phyloP scores from a whole-genome alignment of 2,888 invertebrate species.

The Petrolisthes cinctipes region DNA sequence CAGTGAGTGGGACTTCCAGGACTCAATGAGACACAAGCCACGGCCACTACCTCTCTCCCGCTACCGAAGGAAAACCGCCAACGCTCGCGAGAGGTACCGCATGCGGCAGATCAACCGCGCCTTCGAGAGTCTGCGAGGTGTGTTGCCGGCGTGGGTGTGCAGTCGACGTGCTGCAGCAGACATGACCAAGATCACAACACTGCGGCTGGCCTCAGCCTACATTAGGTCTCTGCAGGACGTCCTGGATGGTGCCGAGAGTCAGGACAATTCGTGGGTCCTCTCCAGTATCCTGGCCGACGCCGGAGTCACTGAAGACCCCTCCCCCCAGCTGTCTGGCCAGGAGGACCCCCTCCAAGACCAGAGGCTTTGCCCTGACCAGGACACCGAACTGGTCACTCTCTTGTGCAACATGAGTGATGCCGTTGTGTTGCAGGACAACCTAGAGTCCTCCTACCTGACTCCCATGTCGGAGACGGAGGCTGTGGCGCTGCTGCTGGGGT shows the following conservation, averaged over 20 bases:
- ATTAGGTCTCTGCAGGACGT: slow-evolving; percentile 51
- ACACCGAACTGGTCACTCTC: slow-evolving; percentile 30
- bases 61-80: slow-evolving; percentile 53
- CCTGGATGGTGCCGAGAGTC: slow-evolving; percentile 37
- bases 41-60: slow-evolving; percentile 47
- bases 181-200: slow-evolving; percentile 55
- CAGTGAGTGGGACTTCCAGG: slow-evolving; percentile 42
- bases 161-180: slow-evolving; percentile 43
- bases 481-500: slow-evolving; percentile 42
- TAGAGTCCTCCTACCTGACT: slow-evolving; percentile 37
- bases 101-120: slow-evolving; percentile 55
- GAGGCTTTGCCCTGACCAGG: not conserved
- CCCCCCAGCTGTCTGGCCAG: not conserved
- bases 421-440: slow-evolving; percentile 31
- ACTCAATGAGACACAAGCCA: slow-evolving; percentile 42
- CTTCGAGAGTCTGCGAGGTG: slow-evolving; percentile 51
- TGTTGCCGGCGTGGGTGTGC: slow-evolving; percentile 51
- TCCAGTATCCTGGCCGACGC: slow-evolving; percentile 40
- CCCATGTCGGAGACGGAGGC: slow-evolving; percentile 41
- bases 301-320: not conserved
- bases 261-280: slow-evolving; percentile 51
- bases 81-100: slow-evolving; percentile 52
- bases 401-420: slow-evolving; percentile 24
- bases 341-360: slow-evolving; percentile 11
- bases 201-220: slow-evolving; percentile 47